phyloP scores from a whole-genome alignment of 2,888 invertebrate genomes.

The Rotaria macrura region DNA sequence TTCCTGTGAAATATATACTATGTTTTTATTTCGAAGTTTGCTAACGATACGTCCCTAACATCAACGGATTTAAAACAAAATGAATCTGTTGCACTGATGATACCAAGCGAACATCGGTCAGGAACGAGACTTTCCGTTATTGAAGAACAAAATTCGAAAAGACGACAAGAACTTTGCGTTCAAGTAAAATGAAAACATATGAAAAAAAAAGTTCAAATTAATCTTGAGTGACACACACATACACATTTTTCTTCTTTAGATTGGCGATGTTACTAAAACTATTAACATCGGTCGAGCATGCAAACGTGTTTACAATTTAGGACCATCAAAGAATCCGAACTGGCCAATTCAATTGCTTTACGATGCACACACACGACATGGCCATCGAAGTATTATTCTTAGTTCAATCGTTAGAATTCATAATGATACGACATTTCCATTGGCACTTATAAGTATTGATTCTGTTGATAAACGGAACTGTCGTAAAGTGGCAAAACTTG shows the following conservation, averaged over 20 bases:
- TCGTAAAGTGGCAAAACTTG: background rate
- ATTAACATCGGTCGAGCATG: background rate
- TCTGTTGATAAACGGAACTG: background rate
- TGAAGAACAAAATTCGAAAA: background rate
- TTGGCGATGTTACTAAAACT: background rate
- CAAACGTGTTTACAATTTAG: background rate
- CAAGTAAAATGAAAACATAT: background rate
- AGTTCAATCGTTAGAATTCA: background rate
- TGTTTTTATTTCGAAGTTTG: background rate
- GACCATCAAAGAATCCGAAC: background rate
- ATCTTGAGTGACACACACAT: too few relatives aligned
- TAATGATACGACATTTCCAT: background rate
- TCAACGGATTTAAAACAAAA: background rate
- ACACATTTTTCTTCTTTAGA: background rate
- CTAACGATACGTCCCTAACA: background rate
- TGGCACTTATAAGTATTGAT: background rate
- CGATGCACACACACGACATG: background rate
- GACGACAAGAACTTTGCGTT: background rate
- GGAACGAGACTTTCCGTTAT: background rate
- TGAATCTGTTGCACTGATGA: background rate
- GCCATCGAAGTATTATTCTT: background rate
- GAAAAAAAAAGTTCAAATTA: too few relatives aligned
- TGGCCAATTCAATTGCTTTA: background rate
- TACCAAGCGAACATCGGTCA: background rate
- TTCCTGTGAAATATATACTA: too few relatives aligned